Evolutionary conservation across 2,888 invertebrate genomes (phyloP), one percentile per base, ranked within the genome.

Genomic region (Tachina grossa): DNA sequence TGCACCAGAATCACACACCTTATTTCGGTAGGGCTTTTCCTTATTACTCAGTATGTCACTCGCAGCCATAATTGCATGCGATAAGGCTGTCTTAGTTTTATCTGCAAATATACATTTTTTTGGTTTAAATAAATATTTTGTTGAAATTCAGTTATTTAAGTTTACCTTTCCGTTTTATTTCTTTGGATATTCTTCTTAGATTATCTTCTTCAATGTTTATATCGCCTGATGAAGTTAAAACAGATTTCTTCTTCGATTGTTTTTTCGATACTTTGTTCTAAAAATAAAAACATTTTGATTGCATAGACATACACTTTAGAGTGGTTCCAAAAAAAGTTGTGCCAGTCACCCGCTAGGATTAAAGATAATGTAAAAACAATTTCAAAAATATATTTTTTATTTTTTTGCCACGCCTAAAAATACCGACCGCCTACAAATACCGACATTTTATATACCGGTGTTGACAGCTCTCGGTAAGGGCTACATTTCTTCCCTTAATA

Each of bases 21-120:
- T 43, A 43, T 31, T 13, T 13, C 10, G 13, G 9, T 22, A 14
- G 6, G 51, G 55, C 16, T 31, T 71, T 80, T 83, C 55, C 41
- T 41, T 45, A 11, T 75, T 76, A 51, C 57, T 41, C n/a, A 88
- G 65, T 57, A 88, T 82, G 0, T 81, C 74, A 51, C 86, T 82
- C 1, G 87, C 85, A 31, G 88, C 88, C 16, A 87, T 88, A 4
- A 89, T 71, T 39, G 89, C 89, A 47, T 87, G 87, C 39, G 86
- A 84, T 39, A 89, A 22, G 47, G 88, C 88, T n/a, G 59, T 69
- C 76, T 87, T 88, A 39, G 83, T 61, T 87, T 81, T 83, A 83
- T 89, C 91, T 91, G 74, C n/a, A 80, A 69, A 84, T 68, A 53
- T 47, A 16, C 11, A 55, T n/a, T 31, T 22, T 31, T 22, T 6